phyloP scores from a whole-genome alignment of 2,888 invertebrate species.

The Timema cristinae region DNA sequence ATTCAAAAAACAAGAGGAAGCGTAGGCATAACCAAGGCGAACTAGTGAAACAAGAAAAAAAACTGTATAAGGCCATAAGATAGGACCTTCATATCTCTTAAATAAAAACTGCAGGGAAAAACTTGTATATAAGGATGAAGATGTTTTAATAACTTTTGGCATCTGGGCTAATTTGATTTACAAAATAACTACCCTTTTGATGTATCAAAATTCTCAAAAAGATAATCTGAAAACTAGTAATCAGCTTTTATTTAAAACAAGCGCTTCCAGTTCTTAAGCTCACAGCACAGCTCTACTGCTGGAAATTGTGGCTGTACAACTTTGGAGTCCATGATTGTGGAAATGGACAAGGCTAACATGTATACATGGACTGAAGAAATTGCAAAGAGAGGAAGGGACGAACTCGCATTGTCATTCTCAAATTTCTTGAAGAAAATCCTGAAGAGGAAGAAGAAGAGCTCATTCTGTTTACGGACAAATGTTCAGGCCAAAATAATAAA shows the following conservation, averaged over 20 bases:
- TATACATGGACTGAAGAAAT: neutral
- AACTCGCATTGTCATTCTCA: neutral
- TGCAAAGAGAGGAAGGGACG: slow-evolving; percentile 3
- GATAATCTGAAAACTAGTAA: slow-evolving; percentile 7
- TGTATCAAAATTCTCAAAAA: neutral
- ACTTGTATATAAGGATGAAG: neutral
- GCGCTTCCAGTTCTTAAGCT: neutral
- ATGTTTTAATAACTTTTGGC: neutral
- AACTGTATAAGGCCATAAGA: neutral
- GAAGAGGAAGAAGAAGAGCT: neutral
- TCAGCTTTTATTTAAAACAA: neutral
- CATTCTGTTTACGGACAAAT: neutral
- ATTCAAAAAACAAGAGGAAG: slow-evolving; percentile 2
- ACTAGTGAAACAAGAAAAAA: slow-evolving; percentile 1
- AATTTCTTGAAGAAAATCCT: neutral
- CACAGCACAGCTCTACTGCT: neutral
- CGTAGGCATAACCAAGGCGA: neutral
- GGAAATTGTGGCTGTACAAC: neutral
- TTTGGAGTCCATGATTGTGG: neutral
- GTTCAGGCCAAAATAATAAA: neutral
- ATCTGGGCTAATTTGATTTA: neutral
- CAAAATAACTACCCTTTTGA: slow-evolving; percentile 9
- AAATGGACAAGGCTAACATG: neutral
- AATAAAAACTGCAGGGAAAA: neutral
- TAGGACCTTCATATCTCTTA: neutral